phyloP scores from a whole-genome alignment of 2,113 vertebrate genomes.

The Castor canadensis region DNA sequence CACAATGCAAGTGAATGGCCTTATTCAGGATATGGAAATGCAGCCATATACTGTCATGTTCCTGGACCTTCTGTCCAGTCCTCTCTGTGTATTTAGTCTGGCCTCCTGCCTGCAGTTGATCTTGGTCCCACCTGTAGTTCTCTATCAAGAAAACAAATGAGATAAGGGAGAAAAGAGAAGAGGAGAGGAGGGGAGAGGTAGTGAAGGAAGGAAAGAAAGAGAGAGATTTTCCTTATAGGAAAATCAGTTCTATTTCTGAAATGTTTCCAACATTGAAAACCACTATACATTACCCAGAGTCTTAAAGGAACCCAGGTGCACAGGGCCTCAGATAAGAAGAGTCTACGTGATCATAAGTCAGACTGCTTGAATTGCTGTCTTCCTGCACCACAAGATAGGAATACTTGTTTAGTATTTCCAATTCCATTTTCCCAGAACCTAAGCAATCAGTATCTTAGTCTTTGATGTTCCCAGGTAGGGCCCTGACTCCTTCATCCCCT shows the following conservation, averaged over 20 bases:
- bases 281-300: neutral
- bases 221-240: neutral
- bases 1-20: neutral
- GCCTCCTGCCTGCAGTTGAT: neutral
- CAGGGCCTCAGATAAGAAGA: neutral
- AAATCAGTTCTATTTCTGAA: neutral
- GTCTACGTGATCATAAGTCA: neutral
- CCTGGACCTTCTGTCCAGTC: neutral
- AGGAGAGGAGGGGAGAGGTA: rapidly evolving
- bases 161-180: no score
- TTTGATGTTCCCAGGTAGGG: neutral
- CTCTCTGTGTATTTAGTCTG: neutral
- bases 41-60: neutral
- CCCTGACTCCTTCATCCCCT: neutral
- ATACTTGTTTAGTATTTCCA: neutral
- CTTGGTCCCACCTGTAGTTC: neutral
- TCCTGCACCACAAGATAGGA: neutral
- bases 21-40: neutral
- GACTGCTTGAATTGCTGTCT: neutral
- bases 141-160: conserved; percentile 12
- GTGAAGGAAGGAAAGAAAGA: neutral
- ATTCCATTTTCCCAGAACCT: neutral
- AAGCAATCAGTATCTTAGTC: neutral
- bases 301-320: neutral
- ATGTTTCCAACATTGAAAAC: neutral